Conservation (phyloP, 2,113 vertebrate species). For the Gallinago media region DNA sequence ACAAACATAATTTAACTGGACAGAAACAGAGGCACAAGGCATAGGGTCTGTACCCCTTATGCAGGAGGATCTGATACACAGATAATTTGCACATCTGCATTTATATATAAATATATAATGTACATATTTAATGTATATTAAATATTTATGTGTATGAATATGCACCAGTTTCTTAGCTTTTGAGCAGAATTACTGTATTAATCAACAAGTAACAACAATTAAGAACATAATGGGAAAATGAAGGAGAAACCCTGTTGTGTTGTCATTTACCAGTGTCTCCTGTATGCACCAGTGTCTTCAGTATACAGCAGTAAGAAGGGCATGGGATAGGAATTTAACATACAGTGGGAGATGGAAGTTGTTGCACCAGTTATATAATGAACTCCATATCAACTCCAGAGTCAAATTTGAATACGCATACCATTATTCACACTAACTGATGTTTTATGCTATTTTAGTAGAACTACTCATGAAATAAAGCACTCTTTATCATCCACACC, state of each 20-base stretch:
- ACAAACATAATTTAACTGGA: neutral
- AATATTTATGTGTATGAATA: neutral
- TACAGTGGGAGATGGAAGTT: neutral
- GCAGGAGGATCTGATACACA: neutral
- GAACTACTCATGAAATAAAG: neutral
- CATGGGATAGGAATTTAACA: neutral
- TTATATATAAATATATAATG: neutral
- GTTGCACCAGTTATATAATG: slow-evolving; percentile 26
- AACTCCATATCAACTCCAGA: neutral
- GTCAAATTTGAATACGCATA: neutral
- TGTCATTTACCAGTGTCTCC: neutral
- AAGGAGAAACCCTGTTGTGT: neutral
- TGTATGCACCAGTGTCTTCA: neutral
- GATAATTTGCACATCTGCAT: neutral
- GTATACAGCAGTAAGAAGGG: neutral
- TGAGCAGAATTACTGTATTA: neutral
- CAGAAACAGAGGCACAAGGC: neutral
- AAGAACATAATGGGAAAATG: neutral
- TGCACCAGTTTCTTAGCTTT: neutral
- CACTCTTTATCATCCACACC: slow-evolving; percentile 13
- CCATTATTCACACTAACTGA: slow-evolving; percentile 5
- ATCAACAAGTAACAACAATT: neutral
- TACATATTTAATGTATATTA: neutral
- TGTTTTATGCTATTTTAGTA: slow-evolving; percentile 32
- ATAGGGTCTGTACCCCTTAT: neutral